Evolutionary conservation across 2,797 vertebrate genomes (phyloP).

Genomic region (Acestrorhynchus altus): DNA sequence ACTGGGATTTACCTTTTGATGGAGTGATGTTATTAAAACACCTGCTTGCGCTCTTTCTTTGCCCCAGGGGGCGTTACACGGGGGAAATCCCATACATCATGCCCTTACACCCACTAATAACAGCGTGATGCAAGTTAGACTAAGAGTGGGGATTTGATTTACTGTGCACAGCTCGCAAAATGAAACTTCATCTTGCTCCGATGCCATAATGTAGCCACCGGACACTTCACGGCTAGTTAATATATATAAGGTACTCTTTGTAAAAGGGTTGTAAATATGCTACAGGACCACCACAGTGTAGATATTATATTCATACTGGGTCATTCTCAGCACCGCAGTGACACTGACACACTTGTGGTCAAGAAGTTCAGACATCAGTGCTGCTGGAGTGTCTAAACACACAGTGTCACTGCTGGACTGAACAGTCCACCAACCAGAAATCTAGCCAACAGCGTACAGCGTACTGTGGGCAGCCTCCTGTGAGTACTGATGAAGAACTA

Average conservation of each 20-base stretch:
- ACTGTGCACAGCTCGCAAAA: background rate
- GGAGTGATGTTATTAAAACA: constrained; percentile 70
- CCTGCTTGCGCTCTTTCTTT: constrained; percentile 22
- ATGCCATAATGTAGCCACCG: background rate
- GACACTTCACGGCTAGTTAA: background rate
- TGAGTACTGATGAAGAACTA: too few relatives aligned
- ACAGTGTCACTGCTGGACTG: too few relatives aligned
- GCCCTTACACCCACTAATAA: constrained; percentile 8
- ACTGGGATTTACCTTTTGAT: constrained; percentile 61
- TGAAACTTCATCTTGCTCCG: background rate
- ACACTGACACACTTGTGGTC: too few relatives aligned
- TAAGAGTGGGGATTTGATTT: constrained; percentile 1
- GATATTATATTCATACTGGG: too few relatives aligned
- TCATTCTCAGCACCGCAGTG: too few relatives aligned
- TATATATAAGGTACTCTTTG: background rate
- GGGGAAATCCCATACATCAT: constrained; percentile 5
- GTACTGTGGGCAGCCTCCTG: too few relatives aligned
- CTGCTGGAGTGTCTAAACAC: too few relatives aligned
- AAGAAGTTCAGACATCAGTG: too few relatives aligned
- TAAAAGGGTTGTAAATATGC: background rate
- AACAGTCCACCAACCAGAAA: too few relatives aligned
- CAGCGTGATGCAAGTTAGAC: background rate
- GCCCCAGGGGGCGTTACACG: background rate
- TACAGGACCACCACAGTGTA: background rate
- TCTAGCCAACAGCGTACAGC: too few relatives aligned